These are phyloP conservation scores for Thamnophis elegans DNA, from an alignment of 2,797 vertebrate genomes.

Conservation along the genomic window DNA sequence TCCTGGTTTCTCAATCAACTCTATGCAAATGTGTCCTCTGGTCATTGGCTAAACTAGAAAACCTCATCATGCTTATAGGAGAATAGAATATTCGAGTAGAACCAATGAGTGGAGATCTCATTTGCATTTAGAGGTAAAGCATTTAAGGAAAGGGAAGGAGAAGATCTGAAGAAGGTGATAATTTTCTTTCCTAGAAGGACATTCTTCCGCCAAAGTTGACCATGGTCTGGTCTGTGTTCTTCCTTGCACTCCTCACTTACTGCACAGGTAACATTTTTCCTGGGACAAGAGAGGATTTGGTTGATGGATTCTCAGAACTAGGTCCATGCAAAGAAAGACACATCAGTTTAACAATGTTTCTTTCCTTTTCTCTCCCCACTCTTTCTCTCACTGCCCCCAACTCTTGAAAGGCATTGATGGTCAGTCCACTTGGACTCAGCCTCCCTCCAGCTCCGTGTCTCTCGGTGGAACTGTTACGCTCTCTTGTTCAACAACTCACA, in stretches of 20 bases:
- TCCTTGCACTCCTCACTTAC: neutral
- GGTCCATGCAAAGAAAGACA: too few relatives aligned
- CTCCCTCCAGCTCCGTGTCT: too few relatives aligned
- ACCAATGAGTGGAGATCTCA: neutral
- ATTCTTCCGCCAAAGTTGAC: neutral
- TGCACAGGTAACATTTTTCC: neutral
- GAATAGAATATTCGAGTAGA: neutral
- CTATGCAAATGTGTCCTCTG: neutral
- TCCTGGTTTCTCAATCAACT: neutral
- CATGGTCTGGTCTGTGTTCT: neutral
- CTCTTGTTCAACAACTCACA: too few relatives aligned
- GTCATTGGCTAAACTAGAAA: neutral
- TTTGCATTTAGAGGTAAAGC: neutral
- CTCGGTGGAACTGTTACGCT: too few relatives aligned
- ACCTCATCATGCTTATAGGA: too few relatives aligned
- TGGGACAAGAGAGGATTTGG: rapidly evolving
- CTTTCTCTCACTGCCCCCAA: too few relatives aligned
- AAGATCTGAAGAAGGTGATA: neutral
- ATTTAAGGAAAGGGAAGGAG: neutral
- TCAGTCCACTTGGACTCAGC: too few relatives aligned
- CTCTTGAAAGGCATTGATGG: too few relatives aligned
- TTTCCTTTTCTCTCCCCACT: too few relatives aligned
- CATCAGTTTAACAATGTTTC: too few relatives aligned
- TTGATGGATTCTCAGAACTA: too few relatives aligned
- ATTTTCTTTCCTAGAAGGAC: rapidly evolving